phyloP scores from a whole-genome alignment of 2,797 vertebrate genomes.

The Dromococcyx pavoninus region DNA sequence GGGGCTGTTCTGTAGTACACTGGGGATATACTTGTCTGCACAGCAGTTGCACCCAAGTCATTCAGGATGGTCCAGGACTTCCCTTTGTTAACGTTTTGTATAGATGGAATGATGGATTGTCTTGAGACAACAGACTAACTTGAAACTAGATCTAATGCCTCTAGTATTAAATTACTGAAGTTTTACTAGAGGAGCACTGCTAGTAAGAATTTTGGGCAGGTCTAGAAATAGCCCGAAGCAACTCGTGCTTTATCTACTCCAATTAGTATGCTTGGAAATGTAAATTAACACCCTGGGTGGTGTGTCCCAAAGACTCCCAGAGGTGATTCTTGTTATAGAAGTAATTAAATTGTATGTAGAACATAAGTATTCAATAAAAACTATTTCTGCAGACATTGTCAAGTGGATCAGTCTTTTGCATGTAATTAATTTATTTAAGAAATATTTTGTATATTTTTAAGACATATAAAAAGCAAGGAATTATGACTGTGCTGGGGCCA shows the following conservation, averaged over 20 bases:
- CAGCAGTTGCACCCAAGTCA: rapidly evolving
- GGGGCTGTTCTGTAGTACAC: neutral
- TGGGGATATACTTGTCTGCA: neutral
- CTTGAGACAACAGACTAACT: neutral
- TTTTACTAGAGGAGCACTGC: neutral
- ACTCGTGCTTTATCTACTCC: neutral
- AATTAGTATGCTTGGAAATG: neutral
- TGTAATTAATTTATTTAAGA: neutral
- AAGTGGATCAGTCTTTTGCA: neutral
- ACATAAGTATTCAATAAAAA: neutral
- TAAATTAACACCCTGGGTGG: neutral
- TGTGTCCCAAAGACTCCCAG: neutral
- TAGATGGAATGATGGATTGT: neutral
- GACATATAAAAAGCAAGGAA: neutral
- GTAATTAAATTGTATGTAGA: neutral
- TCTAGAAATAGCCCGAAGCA: neutral
- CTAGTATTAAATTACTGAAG: neutral
- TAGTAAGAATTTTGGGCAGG: neutral
- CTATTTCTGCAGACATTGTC: neutral
- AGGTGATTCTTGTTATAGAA: neutral
- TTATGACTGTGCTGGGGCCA: neutral
- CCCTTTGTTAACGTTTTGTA: neutral
- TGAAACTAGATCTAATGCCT: neutral
- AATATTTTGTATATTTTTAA: neutral
- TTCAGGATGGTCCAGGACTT: neutral